phyloP scores from a whole-genome alignment of 2,888 invertebrate genomes.

The Ochropleura leucogaster region DNA sequence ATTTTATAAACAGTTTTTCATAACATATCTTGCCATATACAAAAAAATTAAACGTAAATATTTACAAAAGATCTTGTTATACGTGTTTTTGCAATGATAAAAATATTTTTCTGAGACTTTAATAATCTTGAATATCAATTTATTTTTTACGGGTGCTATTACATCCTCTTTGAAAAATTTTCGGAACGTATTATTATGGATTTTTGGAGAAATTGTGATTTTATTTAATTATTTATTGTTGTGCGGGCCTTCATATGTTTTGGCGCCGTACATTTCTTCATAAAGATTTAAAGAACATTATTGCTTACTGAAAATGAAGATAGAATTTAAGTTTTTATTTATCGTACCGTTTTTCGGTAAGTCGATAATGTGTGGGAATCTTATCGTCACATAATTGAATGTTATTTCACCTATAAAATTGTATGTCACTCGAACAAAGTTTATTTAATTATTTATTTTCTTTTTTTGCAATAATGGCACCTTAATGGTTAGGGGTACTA shows the following conservation, averaged over 20 bases:
- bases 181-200: conserved; percentile 50
- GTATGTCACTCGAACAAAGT: conserved; percentile 62
- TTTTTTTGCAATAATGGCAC: conserved; percentile 41
- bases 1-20: conserved; percentile 16
- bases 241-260: conserved; percentile 88
- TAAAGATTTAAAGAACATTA: conserved; percentile 45
- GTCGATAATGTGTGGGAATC: conserved; percentile 44
- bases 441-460: conserved; percentile 10
- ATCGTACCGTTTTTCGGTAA: conserved; percentile 36
- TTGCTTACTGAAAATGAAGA: conserved; percentile 27
- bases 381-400: conserved; percentile 67
- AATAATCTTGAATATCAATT: conserved; percentile 48
- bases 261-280: conserved; percentile 72
- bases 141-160: conserved; percentile 47
- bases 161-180: conserved; percentile 27
- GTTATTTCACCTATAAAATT: conserved; percentile 84
- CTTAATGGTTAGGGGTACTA: conserved; percentile 46
- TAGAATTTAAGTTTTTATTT: conserved; percentile 38
- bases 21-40: conserved; percentile 49
- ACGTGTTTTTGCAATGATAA: conserved; percentile 45
- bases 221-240: conserved; percentile 60
- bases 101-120: conserved; percentile 36
- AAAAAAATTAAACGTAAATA: conserved; percentile 19
- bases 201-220: conserved; percentile 52
- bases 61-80: conserved; percentile 58